Conservation (phyloP, 2,888 invertebrate genomes). For the Clivina fossor region DNA sequence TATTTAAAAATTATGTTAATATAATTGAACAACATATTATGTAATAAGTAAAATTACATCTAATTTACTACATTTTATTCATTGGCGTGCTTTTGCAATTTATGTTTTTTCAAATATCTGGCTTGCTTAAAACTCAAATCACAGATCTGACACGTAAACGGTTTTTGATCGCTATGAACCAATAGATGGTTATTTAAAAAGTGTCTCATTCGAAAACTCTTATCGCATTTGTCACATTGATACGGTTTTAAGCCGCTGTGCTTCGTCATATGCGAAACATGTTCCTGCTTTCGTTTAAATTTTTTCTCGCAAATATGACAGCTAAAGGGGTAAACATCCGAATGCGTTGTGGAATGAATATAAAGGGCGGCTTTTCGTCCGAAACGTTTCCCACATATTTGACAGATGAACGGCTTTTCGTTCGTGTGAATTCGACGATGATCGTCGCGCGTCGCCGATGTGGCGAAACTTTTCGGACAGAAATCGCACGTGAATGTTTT, state of each 20-base stretch:
- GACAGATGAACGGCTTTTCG: slow-evolving; percentile 56
- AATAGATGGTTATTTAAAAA: slow-evolving; percentile 52
- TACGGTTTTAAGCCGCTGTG: slow-evolving; percentile 61
- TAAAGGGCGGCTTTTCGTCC: slow-evolving; percentile 57
- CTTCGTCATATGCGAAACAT: slow-evolving; percentile 57
- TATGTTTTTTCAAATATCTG: slow-evolving; percentile 51
- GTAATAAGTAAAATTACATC: not conserved
- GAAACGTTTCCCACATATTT: slow-evolving; percentile 58
- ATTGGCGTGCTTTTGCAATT: no score
- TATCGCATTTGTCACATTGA: slow-evolving; percentile 57
- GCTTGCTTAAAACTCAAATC: slow-evolving; percentile 54
- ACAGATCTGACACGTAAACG: slow-evolving; percentile 52
- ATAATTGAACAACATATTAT: not conserved
- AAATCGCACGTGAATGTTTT: slow-evolving; percentile 50
- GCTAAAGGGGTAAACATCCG: slow-evolving; percentile 51
- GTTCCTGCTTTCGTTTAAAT: slow-evolving; percentile 57
- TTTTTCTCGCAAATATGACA: slow-evolving; percentile 56
- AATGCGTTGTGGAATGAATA: slow-evolving; percentile 55
- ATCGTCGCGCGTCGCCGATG: slow-evolving; percentile 56
- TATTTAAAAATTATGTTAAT: no score
- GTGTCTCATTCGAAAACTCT: slow-evolving; percentile 54
- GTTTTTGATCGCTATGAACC: slow-evolving; percentile 50
- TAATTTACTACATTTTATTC: no score
- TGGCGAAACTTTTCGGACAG: slow-evolving; percentile 49
- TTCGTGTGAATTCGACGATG: slow-evolving; percentile 57